Base-by-base conservation (phyloP, 2,888 invertebrate species). In the Boloria euphrosyne region DNA sequence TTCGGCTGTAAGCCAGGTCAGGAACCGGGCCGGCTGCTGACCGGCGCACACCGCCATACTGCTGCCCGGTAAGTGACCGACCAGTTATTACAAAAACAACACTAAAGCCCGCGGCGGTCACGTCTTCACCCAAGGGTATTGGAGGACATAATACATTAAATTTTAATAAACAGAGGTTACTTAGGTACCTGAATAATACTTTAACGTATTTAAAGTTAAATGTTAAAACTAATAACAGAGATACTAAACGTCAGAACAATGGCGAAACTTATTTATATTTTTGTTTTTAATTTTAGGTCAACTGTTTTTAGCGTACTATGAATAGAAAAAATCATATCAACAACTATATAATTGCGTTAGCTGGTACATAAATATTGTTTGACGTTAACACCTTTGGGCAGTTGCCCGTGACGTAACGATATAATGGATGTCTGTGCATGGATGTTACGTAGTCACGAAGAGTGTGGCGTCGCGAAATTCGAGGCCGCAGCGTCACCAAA, bases 401-500 rank as follows among this genome's bases (percentile, higher is more conserved):
- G 18, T 17, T 16, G 60, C 55, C 59, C 50, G 50, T 72, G 72
- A 72, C 72, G 71, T 68, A 52, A 38, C 10, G 43, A 64, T 38
- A 46, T 60, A 62, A 52, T 60, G 47, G 44, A 18, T 38, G 17
- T 59, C 38, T 65, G 46, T 65, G 49, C 52, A 46, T 59, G 60
- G 46, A 63, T 69, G 59, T 62, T 65, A 62, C 71, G 82, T 81
- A 80, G 82, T 74, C 60, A 73, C 75, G 71, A 81, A 22, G 82
- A 79, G 81, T 81, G 83, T 85, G 66, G 68, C 72, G 66, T 67
- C 62, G 64, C 10, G 55, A 67, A 67, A 71, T 51, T 68, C 47
- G 38, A 70, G 65, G 61, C 55, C 68, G 71, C 70, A 73, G 81
- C 90, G 91, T 90, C 91, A 90, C 91, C 87, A 89, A 90, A 89